Percentiles rank a stretch among this genome's conserved stretches.
Conservation (phyloP, 2,113 vertebrate genomes). For the Piprites chloris region DNA sequence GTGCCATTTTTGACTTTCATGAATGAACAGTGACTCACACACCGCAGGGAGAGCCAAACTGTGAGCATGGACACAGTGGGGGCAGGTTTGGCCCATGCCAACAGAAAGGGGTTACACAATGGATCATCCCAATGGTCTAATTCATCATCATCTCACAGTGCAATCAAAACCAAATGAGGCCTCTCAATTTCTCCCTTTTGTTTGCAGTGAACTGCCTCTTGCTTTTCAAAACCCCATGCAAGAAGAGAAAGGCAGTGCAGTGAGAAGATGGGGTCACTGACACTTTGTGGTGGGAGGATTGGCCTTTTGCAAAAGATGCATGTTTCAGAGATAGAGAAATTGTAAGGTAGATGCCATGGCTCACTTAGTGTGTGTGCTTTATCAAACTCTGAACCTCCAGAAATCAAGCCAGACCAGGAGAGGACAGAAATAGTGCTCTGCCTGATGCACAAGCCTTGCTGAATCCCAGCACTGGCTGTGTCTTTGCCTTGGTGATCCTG, state of each 20-base stretch:
- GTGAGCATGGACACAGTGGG: not conserved
- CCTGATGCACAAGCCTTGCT: not conserved
- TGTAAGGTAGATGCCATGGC: not conserved
- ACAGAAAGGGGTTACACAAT: not conserved
- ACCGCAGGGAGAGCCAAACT: not conserved
- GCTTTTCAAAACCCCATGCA: not conserved
- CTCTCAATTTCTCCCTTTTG: not conserved
- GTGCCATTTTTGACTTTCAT: not conserved
- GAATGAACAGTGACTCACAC: not conserved
- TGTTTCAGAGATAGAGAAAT: not conserved
- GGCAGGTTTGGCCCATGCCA: not conserved
- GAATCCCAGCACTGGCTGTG: not conserved
- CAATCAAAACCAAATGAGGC: not conserved
- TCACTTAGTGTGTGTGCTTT: not conserved
- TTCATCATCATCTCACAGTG: not conserved
- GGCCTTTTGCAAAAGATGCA: not conserved
- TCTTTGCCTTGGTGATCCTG: not conserved
- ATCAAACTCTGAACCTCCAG: not conserved
- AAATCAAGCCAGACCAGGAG: not conserved
- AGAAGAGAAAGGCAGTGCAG: not conserved
- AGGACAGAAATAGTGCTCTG: not conserved
- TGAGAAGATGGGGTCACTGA: not conserved
- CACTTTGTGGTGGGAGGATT: not conserved
- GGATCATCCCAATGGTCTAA: not conserved
- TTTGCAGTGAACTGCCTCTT: not conserved